Percentiles rank a stretch among this genome's conserved stretches.
Evolutionary conservation across 2,113 vertebrate genomes (phyloP).

Genomic region (Loxodonta africana): DNA sequence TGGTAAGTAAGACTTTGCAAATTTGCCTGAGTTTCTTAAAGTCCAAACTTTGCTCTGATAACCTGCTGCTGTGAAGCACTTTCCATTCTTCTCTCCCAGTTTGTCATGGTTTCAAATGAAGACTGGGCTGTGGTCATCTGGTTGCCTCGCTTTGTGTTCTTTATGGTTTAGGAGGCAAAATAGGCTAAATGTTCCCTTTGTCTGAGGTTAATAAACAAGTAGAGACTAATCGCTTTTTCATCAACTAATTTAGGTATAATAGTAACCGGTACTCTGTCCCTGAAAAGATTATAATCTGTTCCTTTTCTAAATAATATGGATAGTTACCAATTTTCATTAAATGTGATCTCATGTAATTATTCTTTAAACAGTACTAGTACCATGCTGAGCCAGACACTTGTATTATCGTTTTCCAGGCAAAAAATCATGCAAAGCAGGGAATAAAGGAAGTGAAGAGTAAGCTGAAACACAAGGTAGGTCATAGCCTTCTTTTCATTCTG

Average conservation of each 20-base stretch:
- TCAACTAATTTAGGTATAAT: not conserved
- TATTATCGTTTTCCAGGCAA: conserved; percentile 90
- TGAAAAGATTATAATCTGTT: conserved; percentile 54
- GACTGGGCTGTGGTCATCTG: not conserved
- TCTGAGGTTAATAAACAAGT: not conserved
- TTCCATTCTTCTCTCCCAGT: conserved; percentile 57
- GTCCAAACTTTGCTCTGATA: conserved; percentile 64
- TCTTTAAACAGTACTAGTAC: conserved; percentile 29
- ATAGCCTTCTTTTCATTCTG: conserved; percentile 62
- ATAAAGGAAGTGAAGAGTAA: conserved; percentile 96
- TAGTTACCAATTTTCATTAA: conserved; percentile 45
- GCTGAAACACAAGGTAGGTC: conserved; percentile 95
- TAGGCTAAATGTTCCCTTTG: not conserved
- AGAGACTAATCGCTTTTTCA: not conserved
- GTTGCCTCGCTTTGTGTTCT: not conserved
- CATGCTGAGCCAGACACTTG: conserved; percentile 44
- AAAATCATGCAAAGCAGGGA: conserved; percentile 96
- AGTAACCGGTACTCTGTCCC: not conserved
- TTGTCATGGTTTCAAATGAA: conserved; percentile 67
- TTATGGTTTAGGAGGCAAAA: not conserved
- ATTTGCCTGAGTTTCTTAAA: conserved; percentile 71
- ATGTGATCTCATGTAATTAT: not conserved
- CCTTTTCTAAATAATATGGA: conserved; percentile 27
- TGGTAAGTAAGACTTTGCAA: not conserved
- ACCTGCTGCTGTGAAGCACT: conserved; percentile 44